Evolutionary conservation across 1,140 invertebrate genomes (phyloP), one percentile per base, ranked within the genome.

Genomic region (Rhyacophila brunnea): DNA sequence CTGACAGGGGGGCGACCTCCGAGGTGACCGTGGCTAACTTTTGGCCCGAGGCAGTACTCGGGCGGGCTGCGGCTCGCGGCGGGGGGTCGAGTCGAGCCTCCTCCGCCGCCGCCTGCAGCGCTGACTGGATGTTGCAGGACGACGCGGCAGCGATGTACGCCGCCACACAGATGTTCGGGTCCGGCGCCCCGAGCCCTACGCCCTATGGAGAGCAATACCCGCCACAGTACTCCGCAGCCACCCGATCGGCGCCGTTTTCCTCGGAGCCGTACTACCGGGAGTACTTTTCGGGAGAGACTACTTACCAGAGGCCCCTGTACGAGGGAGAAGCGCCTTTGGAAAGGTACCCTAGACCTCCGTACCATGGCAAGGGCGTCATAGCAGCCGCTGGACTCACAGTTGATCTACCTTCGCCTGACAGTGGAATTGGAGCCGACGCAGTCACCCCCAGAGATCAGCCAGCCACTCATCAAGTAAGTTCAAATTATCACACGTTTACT

Each of bases 381-480:
- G 74, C 64, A 10, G 62, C 80, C 7, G 85, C 86, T 32, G 90
- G 89, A 3, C 83, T 94, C 36, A 93, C 90, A 4, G 92, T 95
- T 64, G 93, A 96, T 77, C 81, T 96, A 64, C 92, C 92, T 0
- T 94, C 92, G 56, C 92, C 93, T 1, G 92, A 95, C 74, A 92
- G 89, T 65, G 93, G 92, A 14, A 95, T 95, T 67, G 93, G 92
- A 19, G 89, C 91, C 1, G 91, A 94, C 68, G 89, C 91, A 62
- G 91, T 93, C 68, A 95, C 93, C 23, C 93, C 93, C 36, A 79
- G 90, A 71, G 92, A 90, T 79, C 91, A 88, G 80, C 90, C 85
- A 71, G 88, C 86, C 75, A 87, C 90, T 69, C 92, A 93, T 78
- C 92, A 93, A 89, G 92, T 94, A 80, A 79, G 81, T 79, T 65